Evolutionary conservation across 2,888 invertebrate genomes (phyloP), one percentile per base, ranked within the genome.

Genomic region (Lapara coniferarum): DNA sequence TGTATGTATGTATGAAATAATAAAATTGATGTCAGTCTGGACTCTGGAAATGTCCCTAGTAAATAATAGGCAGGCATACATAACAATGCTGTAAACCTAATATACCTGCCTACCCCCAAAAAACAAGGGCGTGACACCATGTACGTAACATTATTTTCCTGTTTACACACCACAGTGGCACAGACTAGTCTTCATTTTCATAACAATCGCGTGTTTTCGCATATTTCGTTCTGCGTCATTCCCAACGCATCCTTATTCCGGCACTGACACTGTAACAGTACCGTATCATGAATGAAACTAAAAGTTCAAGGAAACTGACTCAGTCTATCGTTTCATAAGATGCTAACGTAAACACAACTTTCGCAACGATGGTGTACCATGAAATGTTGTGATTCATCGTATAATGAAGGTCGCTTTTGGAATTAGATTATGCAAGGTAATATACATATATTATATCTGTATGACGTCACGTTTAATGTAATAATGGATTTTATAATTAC

Each of bases 291-390:
- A 70, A 70, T 63, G 70, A 70, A 70, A 69, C 67, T 67, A 58
- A 66, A 69, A 73, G 73, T 73, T 74, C 73, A 73, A 73, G 72
- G 74, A 73, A 73, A 72, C 66, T 71, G 66, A 69, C 66, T 70
- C 71, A 69, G 59, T 69, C 55, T 79, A 76, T 79, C 77, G 74
- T 76, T 78, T 78, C 72, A 56, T 56, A 53, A 52, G 66, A 73
- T 67, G 49, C 55, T 10, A 44, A 55, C 49, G 77, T 77, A 78
- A 74, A 76, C 74, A 77, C 69, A 66, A 63, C 58, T 67, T 67
- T 70, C 70, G 70, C 67, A 70, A 70, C 7, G 51, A 59, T 57
- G 37, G 57, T 57, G 57, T 37, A 57, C 37, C 57, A 37, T 37
- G 57, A 8, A 57, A 63, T 63, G 46, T 16, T 2, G 19, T 63